These are phyloP conservation scores for Hecatera dysodea DNA, from an alignment of 2,888 invertebrate species.

Conservation along the genomic window DNA sequence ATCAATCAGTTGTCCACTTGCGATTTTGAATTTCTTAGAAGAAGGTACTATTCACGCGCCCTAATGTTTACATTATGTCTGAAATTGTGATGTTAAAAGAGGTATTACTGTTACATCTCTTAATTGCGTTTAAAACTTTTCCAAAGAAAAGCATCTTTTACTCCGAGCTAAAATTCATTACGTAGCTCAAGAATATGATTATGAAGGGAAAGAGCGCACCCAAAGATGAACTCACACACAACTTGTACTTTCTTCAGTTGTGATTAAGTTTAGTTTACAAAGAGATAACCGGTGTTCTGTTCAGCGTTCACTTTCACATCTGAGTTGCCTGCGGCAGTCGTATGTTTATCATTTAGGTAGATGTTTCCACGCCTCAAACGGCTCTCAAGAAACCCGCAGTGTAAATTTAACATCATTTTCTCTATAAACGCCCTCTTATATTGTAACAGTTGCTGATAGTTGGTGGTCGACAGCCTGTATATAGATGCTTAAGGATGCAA, in stretches of 20 bases:
- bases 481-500: not conserved
- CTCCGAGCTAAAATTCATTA: constrained; percentile 19
- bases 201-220: constrained; percentile 35
- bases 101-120: not conserved
- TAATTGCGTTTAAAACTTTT: not conserved
- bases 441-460: not conserved
- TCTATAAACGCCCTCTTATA: not conserved
- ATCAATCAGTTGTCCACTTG: constrained; percentile 10
- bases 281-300: constrained; percentile 39
- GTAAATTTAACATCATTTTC: constrained; percentile 5
- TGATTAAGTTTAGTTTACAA: constrained; percentile 50
- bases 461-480: not conserved
- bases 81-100: not conserved
- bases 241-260: constrained; percentile 38
- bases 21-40: not conserved
- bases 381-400: constrained; percentile 9
- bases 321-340: constrained; percentile 7
- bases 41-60: not conserved
- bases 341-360: constrained; percentile 43
- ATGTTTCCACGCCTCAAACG: constrained; percentile 19
- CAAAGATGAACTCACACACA: constrained; percentile 23
- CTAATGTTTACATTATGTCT: not conserved
- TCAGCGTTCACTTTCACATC: constrained; percentile 60
- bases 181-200: constrained; percentile 25
- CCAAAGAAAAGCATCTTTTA: not conserved